phyloP scores from a whole-genome alignment of 2,888 invertebrate species.

The Nomada ruficornis region DNA sequence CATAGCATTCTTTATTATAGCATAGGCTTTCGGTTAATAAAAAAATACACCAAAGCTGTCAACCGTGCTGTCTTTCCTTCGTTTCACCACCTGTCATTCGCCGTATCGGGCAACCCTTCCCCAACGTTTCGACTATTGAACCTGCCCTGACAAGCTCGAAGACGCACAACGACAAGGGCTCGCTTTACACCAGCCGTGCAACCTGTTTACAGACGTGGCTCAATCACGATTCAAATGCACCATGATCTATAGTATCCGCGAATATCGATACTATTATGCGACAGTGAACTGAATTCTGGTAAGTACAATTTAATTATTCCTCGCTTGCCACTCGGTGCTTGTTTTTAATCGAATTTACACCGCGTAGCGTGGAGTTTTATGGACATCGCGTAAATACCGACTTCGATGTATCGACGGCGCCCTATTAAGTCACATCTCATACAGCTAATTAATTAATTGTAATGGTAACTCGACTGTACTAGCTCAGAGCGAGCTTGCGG shows the following conservation, averaged over 20 bases:
- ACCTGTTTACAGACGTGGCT: not conserved
- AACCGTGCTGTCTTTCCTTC: not conserved
- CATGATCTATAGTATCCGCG: not conserved
- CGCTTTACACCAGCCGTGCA: no score
- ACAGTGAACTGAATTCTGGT: not conserved
- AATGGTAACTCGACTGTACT: constrained; percentile 61
- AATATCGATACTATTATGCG: not conserved
- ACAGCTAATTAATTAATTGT: constrained; percentile 77
- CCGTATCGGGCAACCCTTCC: not conserved
- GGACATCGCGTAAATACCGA: not conserved
- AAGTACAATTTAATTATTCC: not conserved
- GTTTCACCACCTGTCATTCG: not conserved
- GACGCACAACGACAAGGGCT: not conserved
- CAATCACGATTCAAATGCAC: constrained; percentile 17
- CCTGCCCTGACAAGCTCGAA: constrained; percentile 2
- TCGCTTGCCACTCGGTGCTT: no score
- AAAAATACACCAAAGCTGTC: constrained; percentile 70
- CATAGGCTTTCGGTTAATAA: constrained; percentile 80
- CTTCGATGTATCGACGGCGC: constrained; percentile 42
- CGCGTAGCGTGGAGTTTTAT: no score
- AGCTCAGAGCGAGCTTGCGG: constrained; percentile 65
- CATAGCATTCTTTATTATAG: constrained; percentile 77
- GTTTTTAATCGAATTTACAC: no score
- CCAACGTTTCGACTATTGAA: not conserved
- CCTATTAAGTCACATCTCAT: constrained; percentile 65